phyloP scores from a whole-genome alignment of 2,888 invertebrate species.

The Panopea generosa region DNA sequence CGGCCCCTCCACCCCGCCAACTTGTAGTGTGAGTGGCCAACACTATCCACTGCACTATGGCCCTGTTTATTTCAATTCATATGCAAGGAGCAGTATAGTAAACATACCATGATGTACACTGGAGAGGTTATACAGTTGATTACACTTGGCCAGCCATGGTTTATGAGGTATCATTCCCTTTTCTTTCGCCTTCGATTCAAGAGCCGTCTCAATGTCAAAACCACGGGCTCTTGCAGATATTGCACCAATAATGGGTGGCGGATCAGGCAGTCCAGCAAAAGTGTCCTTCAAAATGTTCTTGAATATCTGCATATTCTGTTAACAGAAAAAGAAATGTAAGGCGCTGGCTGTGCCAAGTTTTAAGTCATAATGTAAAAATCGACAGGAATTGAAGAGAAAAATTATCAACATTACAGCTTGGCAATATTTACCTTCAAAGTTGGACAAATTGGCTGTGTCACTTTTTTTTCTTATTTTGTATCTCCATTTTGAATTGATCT shows the following conservation, averaged over 20 bases:
- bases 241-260: slow-evolving; percentile 67
- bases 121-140: slow-evolving; percentile 82
- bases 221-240: slow-evolving; percentile 73
- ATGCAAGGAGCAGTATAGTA: too few relatives aligned
- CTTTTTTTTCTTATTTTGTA: too few relatives aligned
- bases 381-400: too few relatives aligned
- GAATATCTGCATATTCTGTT: slow-evolving; percentile 80
- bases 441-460: too few relatives aligned
- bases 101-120: slow-evolving; percentile 82
- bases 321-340: not conserved
- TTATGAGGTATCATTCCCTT: slow-evolving; percentile 81
- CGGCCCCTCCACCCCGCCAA: too few relatives aligned
- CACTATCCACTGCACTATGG: too few relatives aligned
- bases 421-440: too few relatives aligned
- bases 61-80: too few relatives aligned
- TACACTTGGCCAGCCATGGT: slow-evolving; percentile 83
- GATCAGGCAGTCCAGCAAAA: slow-evolving; percentile 81
- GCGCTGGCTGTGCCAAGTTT: not conserved
- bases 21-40: too few relatives aligned
- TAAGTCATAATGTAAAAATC: too few relatives aligned
- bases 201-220: slow-evolving; percentile 76
- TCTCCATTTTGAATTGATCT: too few relatives aligned
- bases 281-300: slow-evolving; percentile 81
- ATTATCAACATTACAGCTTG: too few relatives aligned
- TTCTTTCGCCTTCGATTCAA: slow-evolving; percentile 79